These are phyloP conservation scores for Belonocnema kinseyi DNA, from an alignment of 1,140 invertebrate species.

Conservation along the genomic window DNA sequence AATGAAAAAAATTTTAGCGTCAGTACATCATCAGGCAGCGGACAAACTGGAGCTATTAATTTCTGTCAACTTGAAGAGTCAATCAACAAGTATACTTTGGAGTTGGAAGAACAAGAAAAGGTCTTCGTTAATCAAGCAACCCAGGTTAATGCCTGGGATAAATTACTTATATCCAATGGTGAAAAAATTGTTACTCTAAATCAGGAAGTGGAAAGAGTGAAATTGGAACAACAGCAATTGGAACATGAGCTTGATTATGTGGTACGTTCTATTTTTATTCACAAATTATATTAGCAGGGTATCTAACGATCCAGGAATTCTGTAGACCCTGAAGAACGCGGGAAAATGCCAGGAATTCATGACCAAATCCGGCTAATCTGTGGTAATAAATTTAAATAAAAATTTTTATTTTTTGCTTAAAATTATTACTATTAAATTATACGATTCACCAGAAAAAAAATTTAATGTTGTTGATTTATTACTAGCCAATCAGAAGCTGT, in stretches of 20 bases:
- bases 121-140: conserved; percentile 95
- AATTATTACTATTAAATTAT: no score
- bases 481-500: no score
- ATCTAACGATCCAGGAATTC: no score
- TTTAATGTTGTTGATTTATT: no score
- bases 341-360: no score
- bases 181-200: conserved; percentile 94
- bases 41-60: conserved; percentile 80
- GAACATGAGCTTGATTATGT: conserved; percentile 97
- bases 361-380: no score
- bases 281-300: background rate
- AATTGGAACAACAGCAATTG: conserved; percentile 91
- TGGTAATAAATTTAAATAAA: no score
- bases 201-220: conserved; percentile 89
- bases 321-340: no score
- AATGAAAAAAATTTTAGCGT: conserved; percentile 59
- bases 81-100: conserved; percentile 97
- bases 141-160: conserved; percentile 96
- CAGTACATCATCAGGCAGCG: conserved; percentile 68
- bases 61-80: conserved; percentile 94
- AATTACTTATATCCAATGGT: conserved; percentile 91
- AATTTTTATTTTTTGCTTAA: no score
- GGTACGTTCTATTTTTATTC: conserved; percentile 65
- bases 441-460: no score
- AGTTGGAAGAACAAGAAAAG: conserved; percentile 95